phyloP scores from a whole-genome alignment of 2,888 invertebrate genomes.

The Caenorhabditis virilis region DNA sequence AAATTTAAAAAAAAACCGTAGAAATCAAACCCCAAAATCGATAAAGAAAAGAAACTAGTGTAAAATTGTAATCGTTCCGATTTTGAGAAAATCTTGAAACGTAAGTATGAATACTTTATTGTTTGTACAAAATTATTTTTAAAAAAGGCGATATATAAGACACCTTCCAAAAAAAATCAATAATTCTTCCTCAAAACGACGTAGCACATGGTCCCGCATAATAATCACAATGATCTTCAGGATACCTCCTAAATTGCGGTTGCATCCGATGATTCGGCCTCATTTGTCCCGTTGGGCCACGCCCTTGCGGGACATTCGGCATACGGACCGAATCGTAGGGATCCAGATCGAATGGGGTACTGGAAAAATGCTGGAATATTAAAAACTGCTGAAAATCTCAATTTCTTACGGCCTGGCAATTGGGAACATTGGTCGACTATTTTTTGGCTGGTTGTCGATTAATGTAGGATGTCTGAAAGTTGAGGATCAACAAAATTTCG shows the following conservation, averaged over 20 bases:
- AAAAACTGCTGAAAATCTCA: neutral
- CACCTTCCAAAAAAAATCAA: neutral
- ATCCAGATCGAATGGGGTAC: constrained; percentile 16
- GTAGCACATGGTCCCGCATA: constrained; percentile 37
- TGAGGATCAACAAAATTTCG: neutral
- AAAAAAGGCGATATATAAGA: neutral
- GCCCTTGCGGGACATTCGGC: too few species aligned
- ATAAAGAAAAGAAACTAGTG: too few species aligned
- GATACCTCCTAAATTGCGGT: constrained; percentile 9
- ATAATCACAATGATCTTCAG: constrained; percentile 31
- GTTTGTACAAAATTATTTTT: neutral
- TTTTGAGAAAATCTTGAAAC: too few species aligned
- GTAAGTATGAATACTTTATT: too few species aligned
- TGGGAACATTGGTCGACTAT: constrained; percentile 23
- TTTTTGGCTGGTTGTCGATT: constrained; percentile 10
- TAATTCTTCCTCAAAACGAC: constrained; percentile 11
- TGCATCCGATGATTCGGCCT: constrained; percentile 6
- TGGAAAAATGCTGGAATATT: constrained; percentile 1
- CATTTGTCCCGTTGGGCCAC: neutral
- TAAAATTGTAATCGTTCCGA: too few species aligned
- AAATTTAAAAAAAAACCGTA: too few species aligned
- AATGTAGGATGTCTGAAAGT: constrained; percentile 35
- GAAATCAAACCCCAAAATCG: too few species aligned
- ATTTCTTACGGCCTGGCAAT: constrained; percentile 33
- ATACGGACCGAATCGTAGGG: too few species aligned